Conservation (phyloP, 1,140 invertebrate species). For the Brachionus paranguensis region DNA sequence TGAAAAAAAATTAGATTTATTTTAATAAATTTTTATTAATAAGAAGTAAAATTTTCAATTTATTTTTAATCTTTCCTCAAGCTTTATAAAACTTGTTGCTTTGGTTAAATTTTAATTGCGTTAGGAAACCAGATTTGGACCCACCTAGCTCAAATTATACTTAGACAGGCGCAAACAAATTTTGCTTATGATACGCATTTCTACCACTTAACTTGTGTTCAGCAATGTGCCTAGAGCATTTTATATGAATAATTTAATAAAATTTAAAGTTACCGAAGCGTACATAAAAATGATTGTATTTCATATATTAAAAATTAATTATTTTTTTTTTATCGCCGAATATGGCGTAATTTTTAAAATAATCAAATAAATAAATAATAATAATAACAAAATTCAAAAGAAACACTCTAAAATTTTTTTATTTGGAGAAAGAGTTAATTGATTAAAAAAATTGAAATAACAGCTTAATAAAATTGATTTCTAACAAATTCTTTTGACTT, state of each 20-base stretch:
- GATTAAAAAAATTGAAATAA: background rate
- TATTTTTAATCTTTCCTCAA: background rate
- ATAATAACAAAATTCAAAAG: too few relatives aligned
- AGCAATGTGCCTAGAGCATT: background rate
- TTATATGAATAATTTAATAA: too few relatives aligned
- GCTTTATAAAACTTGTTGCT: background rate
- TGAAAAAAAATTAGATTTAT: background rate
- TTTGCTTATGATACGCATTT: background rate
- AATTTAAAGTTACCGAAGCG: too few relatives aligned
- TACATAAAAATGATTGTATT: background rate
- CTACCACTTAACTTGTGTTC: background rate
- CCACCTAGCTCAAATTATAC: background rate
- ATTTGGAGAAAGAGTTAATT: too few relatives aligned
- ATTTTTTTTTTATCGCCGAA: too few relatives aligned
- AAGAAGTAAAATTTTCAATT: background rate
- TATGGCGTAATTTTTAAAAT: too few relatives aligned
- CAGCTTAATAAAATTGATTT: background rate
- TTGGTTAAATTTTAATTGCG: background rate
- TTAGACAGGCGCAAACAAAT: background rate
- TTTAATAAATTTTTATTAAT: too few relatives aligned
- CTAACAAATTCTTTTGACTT: background rate
- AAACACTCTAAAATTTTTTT: background rate
- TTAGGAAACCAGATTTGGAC: background rate
- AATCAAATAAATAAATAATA: too few relatives aligned
- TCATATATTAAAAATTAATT: too few relatives aligned